Evolutionary conservation across 2,888 invertebrate species (phyloP).

Genomic region (Fragum sueziense): DNA sequence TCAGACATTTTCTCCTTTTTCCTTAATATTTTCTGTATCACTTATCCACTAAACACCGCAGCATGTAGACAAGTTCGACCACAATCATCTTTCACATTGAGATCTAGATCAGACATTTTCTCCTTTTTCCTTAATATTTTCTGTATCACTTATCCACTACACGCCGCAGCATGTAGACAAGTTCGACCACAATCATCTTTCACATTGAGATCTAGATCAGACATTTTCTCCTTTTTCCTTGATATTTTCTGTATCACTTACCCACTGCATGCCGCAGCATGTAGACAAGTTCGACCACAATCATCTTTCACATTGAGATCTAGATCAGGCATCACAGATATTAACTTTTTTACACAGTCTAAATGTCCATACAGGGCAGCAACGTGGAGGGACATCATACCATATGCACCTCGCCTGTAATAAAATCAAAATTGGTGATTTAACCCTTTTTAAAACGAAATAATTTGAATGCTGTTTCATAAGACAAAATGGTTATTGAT

Average conservation of each 20-base stretch:
- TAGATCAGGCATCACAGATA: slow-evolving; percentile 76
- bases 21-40: too few relatives aligned
- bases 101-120: slow-evolving; percentile 82
- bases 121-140: too few relatives aligned
- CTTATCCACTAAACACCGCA: slow-evolving; percentile 85
- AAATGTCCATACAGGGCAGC: slow-evolving; percentile 86
- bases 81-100: slow-evolving; percentile 85
- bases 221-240: too few relatives aligned
- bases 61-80: slow-evolving; percentile 86
- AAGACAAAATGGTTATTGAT: too few relatives aligned
- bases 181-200: slow-evolving; percentile 86
- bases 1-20: slow-evolving; percentile 73
- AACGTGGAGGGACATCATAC: slow-evolving; percentile 86
- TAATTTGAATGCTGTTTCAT: too few relatives aligned
- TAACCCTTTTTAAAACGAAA: too few relatives aligned
- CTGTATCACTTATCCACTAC: slow-evolving; percentile 84
- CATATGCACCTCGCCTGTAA: slow-evolving; percentile 79
- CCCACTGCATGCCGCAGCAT: slow-evolving; percentile 86
- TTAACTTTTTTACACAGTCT: slow-evolving; percentile 85
- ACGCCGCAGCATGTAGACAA: slow-evolving; percentile 86
- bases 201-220: slow-evolving; percentile 84
- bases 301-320: slow-evolving; percentile 85
- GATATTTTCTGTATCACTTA: too few relatives aligned
- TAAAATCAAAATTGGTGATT: background rate
- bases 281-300: slow-evolving; percentile 85